Evolutionary conservation across 2,113 vertebrate genomes (phyloP).

Genomic region (Helogale parvula): DNA sequence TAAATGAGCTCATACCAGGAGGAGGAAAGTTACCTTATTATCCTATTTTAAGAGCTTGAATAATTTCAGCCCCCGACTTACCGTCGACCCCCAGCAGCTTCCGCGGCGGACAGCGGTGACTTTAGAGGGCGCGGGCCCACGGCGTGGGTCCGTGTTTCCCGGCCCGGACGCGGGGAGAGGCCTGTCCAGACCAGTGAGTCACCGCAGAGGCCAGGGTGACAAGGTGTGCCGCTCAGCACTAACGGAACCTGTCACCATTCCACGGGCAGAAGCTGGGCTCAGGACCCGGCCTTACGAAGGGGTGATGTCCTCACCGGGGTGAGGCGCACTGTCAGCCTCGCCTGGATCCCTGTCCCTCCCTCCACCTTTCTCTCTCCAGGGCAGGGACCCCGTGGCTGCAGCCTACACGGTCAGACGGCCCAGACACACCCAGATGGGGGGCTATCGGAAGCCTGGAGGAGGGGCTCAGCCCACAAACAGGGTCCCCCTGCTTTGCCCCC

Average conservation of each 20-base stretch:
- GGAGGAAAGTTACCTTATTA: conserved; percentile 80
- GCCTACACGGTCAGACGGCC: neutral
- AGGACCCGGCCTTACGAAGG: neutral
- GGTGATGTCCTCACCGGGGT: neutral
- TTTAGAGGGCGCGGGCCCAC: conserved; percentile 71
- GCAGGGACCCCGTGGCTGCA: neutral
- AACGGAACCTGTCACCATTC: neutral
- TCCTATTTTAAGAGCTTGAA: conserved; percentile 77
- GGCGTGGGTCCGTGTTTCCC: conserved; percentile 67
- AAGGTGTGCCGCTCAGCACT: neutral
- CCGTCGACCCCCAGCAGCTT: conserved; percentile 72
- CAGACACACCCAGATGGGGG: neutral
- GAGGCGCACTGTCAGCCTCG: neutral
- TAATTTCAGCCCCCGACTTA: conserved; percentile 78
- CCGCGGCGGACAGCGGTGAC: conserved; percentile 73
- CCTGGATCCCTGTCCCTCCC: neutral
- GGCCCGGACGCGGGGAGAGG: conserved; percentile 74
- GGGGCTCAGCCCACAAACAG: neutral
- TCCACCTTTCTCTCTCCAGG: too few species aligned
- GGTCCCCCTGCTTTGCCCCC: neutral
- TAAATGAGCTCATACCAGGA: conserved; percentile 80
- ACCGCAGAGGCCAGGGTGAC: neutral
- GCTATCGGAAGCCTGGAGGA: neutral
- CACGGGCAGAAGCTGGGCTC: neutral
- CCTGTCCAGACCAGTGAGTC: conserved; percentile 74